Conservation (phyloP, 2,797 vertebrate species). For the Lepilemur ruficaudatus region DNA sequence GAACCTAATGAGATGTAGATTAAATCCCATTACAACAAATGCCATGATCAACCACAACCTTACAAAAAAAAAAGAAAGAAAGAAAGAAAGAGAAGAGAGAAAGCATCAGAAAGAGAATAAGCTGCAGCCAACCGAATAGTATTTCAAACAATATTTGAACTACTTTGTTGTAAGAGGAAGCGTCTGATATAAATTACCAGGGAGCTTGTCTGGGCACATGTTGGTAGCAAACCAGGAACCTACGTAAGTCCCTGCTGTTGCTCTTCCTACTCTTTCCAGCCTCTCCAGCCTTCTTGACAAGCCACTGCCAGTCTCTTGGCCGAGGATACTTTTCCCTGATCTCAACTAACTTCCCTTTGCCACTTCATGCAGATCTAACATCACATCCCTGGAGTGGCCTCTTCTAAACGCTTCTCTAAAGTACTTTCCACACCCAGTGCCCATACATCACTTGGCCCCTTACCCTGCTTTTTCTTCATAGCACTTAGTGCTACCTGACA, state of each 20-base stretch:
- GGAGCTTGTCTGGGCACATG: not conserved
- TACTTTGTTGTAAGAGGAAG: not conserved
- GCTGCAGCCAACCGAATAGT: not conserved
- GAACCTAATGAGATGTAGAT: slow-evolving; percentile 19
- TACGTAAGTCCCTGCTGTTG: not conserved
- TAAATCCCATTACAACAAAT: slow-evolving; percentile 5
- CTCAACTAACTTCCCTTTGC: not conserved
- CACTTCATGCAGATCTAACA: not conserved
- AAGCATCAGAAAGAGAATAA: not conserved
- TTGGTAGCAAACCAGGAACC: not conserved
- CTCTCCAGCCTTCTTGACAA: not conserved
- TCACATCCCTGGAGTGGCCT: not conserved
- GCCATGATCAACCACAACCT: not conserved
- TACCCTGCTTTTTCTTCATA: not conserved
- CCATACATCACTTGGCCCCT: not conserved
- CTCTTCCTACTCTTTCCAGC: not conserved
- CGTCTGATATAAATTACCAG: not conserved
- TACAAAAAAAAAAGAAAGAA: not conserved
- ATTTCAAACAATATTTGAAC: not conserved
- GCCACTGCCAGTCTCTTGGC: not conserved
- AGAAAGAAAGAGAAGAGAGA: not conserved
- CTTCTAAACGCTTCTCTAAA: not conserved
- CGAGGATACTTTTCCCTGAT: not conserved
- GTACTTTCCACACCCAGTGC: not conserved
- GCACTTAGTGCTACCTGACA: not conserved